Evolutionary conservation across 1,140 invertebrate species (phyloP).

Genomic region (Reticulitermes speratus): DNA sequence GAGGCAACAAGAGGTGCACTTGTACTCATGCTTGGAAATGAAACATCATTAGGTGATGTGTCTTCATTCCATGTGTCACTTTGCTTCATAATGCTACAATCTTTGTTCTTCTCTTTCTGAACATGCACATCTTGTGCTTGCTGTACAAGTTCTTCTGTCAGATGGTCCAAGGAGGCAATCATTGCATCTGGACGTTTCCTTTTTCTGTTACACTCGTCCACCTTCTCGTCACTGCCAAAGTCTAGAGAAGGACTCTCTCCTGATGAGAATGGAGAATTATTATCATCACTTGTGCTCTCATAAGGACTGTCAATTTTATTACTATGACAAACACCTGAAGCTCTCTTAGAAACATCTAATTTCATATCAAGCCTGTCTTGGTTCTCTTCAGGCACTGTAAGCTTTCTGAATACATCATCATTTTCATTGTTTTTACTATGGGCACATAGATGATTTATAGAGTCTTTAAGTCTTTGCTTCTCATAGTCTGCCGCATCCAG

Average conservation of each 20-base stretch:
- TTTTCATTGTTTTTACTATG: background rate
- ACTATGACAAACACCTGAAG: background rate
- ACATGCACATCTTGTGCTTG: constrained; percentile 51
- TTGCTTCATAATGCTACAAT: constrained; percentile 34
- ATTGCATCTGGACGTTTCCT: constrained; percentile 53
- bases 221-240: background rate
- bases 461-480: background rate
- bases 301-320: background rate
- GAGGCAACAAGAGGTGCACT: constrained; percentile 68
- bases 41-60: constrained; percentile 68
- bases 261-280: constrained; percentile 14
- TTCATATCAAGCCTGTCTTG: background rate
- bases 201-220: background rate
- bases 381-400: background rate
- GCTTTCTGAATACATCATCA: background rate
- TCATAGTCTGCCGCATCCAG: background rate
- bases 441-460: background rate
- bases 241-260: constrained; percentile 8
- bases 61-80: constrained; percentile 73
- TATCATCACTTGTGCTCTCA: constrained; percentile 12
- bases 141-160: constrained; percentile 62
- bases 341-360: background rate
- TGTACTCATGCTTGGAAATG: constrained; percentile 75
- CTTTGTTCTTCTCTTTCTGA: constrained; percentile 40
- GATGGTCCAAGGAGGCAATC: constrained; percentile 63